Evolutionary conservation across 1,140 invertebrate species (phyloP).

Genomic region (Globodera rostochiensis): DNA sequence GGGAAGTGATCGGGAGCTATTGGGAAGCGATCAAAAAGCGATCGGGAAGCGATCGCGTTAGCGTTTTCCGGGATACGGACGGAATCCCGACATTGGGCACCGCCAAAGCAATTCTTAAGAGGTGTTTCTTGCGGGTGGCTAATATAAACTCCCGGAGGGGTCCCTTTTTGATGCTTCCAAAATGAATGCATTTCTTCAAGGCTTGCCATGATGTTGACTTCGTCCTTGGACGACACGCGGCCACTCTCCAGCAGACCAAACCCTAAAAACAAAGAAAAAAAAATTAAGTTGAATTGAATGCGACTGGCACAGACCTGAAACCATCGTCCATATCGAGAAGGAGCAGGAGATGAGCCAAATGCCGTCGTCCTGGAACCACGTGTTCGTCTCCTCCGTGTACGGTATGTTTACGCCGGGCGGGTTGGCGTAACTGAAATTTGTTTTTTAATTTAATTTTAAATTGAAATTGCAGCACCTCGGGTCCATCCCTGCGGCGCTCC

Average conservation of each 20-base stretch:
- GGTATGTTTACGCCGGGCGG: background rate
- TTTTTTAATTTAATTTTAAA: no score
- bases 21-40: background rate
- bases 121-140: no score
- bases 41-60: no score
- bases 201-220: conserved; percentile 87
- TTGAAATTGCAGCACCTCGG: background rate
- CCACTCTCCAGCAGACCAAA: conserved; percentile 90
- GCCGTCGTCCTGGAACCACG: conserved; percentile 75
- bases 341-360: conserved; percentile 89
- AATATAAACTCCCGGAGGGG: no score
- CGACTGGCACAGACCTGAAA: conserved; percentile 75
- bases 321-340: conserved; percentile 96
- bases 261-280: conserved; percentile 69
- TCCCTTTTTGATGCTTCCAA: no score
- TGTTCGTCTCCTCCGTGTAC: background rate
- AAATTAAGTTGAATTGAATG: background rate
- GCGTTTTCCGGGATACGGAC: no score
- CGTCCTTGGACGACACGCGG: conserved; percentile 87
- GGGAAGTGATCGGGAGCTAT: background rate
- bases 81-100: no score
- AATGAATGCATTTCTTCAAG: background rate
- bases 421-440: background rate
- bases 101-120: no score
- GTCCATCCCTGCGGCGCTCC: background rate